phyloP scores from a whole-genome alignment of 2,888 invertebrate genomes.

The Myopa testacea region DNA sequence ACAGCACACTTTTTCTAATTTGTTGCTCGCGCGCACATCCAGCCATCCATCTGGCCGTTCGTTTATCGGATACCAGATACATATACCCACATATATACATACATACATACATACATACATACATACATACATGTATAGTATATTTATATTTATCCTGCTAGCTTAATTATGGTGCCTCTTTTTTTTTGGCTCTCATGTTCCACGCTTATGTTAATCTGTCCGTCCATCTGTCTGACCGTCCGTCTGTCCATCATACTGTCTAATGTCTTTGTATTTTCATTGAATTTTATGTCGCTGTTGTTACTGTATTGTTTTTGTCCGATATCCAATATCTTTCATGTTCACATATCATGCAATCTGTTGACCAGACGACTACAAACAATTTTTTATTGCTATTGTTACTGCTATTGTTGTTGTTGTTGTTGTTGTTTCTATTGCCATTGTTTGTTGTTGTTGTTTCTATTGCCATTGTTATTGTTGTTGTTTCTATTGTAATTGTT shows the following conservation, averaged over 20 bases:
- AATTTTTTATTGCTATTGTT: constrained; percentile 24
- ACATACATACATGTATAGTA: not conserved
- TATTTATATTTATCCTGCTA: constrained; percentile 6
- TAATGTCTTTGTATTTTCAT: constrained; percentile 33
- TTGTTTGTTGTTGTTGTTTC: constrained; percentile 12
- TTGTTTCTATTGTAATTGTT: constrained; percentile 6
- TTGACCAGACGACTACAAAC: constrained; percentile 38
- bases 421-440: constrained; percentile 1
- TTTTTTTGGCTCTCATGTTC: not conserved
- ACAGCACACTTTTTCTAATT: not conserved
- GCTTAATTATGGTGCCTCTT: constrained; percentile 34
- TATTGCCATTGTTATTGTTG: constrained; percentile 18
- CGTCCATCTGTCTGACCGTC: not conserved
- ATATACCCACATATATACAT: not conserved
- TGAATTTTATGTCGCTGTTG: constrained; percentile 30
- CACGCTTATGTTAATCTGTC: not conserved
- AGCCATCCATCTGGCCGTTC: too few species aligned
- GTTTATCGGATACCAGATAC: too few species aligned
- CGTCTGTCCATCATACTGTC: constrained; percentile 23
- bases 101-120: not conserved
- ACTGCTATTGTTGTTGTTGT: constrained; percentile 17
- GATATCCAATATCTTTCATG: constrained; percentile 43
- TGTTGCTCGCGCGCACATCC: too few species aligned
- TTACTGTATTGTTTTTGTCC: constrained; percentile 38
- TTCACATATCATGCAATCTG: constrained; percentile 48